A percentile compares a stretch with the other conserved stretches of the same genome.
phyloP scores from a whole-genome alignment of 1,140 invertebrate genomes.

The Drosophila biarmipes region DNA sequence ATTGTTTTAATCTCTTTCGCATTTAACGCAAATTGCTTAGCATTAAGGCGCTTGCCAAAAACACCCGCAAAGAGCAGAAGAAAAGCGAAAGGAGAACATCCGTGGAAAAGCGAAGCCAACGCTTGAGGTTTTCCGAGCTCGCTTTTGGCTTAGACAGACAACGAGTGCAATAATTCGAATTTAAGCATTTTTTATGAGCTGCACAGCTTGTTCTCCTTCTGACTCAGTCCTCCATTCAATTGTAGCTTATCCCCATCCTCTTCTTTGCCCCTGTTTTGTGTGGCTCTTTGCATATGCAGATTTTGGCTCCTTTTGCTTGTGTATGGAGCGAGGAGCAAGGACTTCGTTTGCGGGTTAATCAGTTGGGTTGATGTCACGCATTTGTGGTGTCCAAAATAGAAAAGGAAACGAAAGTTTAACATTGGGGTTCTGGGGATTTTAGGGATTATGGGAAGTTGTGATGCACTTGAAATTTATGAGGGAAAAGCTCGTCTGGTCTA shows the following conservation, averaged over 20 bases:
- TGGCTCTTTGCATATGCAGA: constrained; percentile 32
- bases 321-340: neutral
- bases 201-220: constrained; percentile 31
- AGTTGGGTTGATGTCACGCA: constrained; percentile 37
- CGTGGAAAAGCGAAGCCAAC: constrained; percentile 29
- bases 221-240: constrained; percentile 22
- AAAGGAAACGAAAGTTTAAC: constrained; percentile 18
- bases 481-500: no score
- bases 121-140: constrained; percentile 39
- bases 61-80: constrained; percentile 50
- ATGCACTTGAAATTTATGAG: constrained; percentile 16
- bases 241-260: constrained; percentile 18
- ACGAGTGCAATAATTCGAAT: constrained; percentile 74
- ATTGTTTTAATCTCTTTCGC: constrained; percentile 83
- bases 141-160: constrained; percentile 41
- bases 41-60: constrained; percentile 71
- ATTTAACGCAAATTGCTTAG: constrained; percentile 80
- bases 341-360: constrained; percentile 52
- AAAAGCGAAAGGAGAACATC: constrained; percentile 37
- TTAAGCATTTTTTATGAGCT: constrained; percentile 68
- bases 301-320: neutral
- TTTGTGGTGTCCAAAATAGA: constrained; percentile 33
- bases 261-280: constrained; percentile 7
- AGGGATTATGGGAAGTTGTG: constrained; percentile 3
- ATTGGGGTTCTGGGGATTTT: constrained; percentile 3